These are phyloP conservation scores for Setipinna tenuifilis DNA, from an alignment of 2,797 vertebrate genomes.

Conservation along the genomic window DNA sequence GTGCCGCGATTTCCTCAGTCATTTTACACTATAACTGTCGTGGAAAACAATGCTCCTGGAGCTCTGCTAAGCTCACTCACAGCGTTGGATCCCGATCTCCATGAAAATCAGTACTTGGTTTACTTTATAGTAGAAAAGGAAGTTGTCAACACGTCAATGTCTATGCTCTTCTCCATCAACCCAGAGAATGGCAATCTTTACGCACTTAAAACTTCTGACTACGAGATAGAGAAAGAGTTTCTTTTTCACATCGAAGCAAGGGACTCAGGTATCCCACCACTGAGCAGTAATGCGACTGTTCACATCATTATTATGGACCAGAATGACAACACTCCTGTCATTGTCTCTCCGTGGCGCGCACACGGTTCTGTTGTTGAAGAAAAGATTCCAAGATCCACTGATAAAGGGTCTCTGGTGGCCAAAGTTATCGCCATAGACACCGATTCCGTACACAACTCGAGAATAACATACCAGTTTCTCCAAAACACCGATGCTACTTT, in stretches of 20 bases:
- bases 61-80: constrained; percentile 57
- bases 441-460: constrained; percentile 44
- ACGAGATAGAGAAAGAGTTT: constrained; percentile 35
- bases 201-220: constrained; percentile 46
- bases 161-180: constrained; percentile 63
- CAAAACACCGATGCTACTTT: constrained; percentile 15
- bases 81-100: constrained; percentile 59
- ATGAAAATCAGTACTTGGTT: constrained; percentile 58
- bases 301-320: constrained; percentile 28
- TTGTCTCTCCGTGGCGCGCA: constrained; percentile 30
- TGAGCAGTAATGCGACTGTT: constrained; percentile 25
- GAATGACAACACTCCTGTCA: constrained; percentile 39
- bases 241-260: constrained; percentile 28
- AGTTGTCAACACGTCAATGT: constrained; percentile 50
- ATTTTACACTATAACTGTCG: constrained; percentile 52
- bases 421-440: constrained; percentile 45
- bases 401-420: constrained; percentile 23
- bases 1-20: constrained; percentile 56
- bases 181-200: constrained; percentile 37
- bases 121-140: constrained; percentile 59
- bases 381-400: constrained; percentile 18
- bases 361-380: constrained; percentile 28
- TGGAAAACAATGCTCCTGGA: constrained; percentile 64
- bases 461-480: constrained; percentile 36
- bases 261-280: constrained; percentile 34